Percentiles rank a stretch among this genome's conserved stretches.
phyloP scores from a whole-genome alignment of 2,888 invertebrate genomes.

The Blomia tropicalis region DNA sequence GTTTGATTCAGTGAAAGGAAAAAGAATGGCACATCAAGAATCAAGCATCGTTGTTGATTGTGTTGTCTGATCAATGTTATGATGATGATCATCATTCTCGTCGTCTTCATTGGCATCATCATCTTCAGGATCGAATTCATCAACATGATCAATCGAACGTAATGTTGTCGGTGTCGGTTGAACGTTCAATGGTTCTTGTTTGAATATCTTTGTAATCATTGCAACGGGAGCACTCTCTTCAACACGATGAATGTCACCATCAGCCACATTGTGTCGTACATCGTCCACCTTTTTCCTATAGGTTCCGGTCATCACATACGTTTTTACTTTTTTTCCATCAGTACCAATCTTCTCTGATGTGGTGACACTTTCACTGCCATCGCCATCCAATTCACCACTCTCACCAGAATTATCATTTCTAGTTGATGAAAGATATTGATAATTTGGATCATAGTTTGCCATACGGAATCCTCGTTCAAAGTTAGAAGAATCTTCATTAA shows the following conservation, averaged over 20 bases:
- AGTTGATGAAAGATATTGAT: not conserved
- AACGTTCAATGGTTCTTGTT: too few species aligned
- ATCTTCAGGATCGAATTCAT: too few species aligned
- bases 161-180: too few species aligned
- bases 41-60: too few species aligned
- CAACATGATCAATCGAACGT: too few species aligned
- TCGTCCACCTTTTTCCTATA: not conserved
- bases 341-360: not conserved
- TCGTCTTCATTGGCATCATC: too few species aligned
- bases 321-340: slow-evolving; percentile 12
- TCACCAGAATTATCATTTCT: not conserved
- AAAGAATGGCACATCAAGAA: too few species aligned
- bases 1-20: too few species aligned
- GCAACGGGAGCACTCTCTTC: not conserved
- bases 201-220: too few species aligned
- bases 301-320: slow-evolving; percentile 13
- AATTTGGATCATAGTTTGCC: slow-evolving; percentile 4
- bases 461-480: not conserved
- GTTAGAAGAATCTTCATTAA: not conserved
- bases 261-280: not conserved
- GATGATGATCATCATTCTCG: too few species aligned
- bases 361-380: not conserved
- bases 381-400: not conserved
- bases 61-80: too few species aligned
- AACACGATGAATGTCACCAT: not conserved